These are phyloP conservation scores for Ornithorhynchus anatinus DNA, from an alignment of 2,113 vertebrate species.

Conservation along the genomic window DNA sequence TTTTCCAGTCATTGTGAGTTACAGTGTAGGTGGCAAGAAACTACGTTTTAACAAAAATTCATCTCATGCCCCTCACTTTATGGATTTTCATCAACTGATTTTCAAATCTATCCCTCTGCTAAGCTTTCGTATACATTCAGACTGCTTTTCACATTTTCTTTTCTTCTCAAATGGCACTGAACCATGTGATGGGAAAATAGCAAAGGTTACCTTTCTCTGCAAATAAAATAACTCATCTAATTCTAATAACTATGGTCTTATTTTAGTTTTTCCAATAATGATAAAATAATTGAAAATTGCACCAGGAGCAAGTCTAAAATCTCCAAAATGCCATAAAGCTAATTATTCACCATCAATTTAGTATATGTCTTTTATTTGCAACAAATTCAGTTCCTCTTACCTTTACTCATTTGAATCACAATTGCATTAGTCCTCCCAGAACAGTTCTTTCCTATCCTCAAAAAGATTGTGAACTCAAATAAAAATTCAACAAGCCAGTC, in stretches of 20 bases:
- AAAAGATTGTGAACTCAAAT: constrained; percentile 20
- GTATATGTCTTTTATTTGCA: constrained; percentile 55
- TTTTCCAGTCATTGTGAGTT: too few relatives aligned
- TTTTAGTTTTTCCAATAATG: constrained; percentile 52
- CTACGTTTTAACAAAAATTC: too few relatives aligned
- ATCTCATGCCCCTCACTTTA: not conserved
- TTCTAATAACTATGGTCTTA: constrained; percentile 43
- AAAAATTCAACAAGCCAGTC: constrained; percentile 19
- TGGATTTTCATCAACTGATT: not conserved
- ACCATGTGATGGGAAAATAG: constrained; percentile 19
- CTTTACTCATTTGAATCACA: constrained; percentile 22
- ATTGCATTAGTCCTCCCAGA: constrained; percentile 29
- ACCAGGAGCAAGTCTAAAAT: constrained; percentile 56
- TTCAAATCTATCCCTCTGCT: not conserved
- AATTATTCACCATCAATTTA: constrained; percentile 65
- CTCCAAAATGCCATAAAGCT: constrained; percentile 52
- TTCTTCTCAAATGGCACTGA: constrained; percentile 36
- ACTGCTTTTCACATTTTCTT: constrained; percentile 33
- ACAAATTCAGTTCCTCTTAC: constrained; percentile 52
- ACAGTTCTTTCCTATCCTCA: constrained; percentile 11
- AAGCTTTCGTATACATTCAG: constrained; percentile 22
- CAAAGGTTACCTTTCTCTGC: constrained; percentile 42
- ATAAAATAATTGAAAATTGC: constrained; percentile 58
- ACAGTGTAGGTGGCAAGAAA: too few relatives aligned
- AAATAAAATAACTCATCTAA: constrained; percentile 43